Conservation (phyloP, 2,797 vertebrate species). For the Poliocrania exsul region DNA sequence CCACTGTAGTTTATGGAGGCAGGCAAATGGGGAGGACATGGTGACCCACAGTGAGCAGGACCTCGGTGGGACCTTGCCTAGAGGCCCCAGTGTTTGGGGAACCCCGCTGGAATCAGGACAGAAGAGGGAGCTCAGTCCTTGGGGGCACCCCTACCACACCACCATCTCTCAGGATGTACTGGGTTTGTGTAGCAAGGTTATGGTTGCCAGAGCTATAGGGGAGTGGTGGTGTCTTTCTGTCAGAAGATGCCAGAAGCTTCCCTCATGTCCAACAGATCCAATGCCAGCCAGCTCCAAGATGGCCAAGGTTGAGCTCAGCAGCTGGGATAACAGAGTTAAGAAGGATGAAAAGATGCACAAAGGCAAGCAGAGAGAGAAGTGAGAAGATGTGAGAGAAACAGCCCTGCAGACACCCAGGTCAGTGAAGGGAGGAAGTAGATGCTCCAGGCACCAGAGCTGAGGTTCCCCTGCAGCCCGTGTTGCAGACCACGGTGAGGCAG, state of each 20-base stretch:
- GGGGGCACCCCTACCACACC: not conserved
- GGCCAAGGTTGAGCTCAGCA: not conserved
- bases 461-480: not conserved
- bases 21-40: not conserved
- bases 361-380: not conserved
- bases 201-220: not conserved
- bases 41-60: not conserved
- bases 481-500: not conserved
- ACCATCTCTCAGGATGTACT: not conserved
- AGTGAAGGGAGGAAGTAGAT: not conserved
- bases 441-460: rapidly evolving
- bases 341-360: not conserved
- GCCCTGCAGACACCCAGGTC: not conserved
- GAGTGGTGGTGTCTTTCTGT: too few relatives aligned
- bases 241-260: not conserved
- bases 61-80: not conserved
- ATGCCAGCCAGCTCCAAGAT: not conserved
- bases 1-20: not conserved
- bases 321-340: not conserved
- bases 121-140: not conserved
- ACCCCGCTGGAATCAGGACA: not conserved
- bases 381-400: too few relatives aligned
- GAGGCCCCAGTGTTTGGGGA: not conserved
- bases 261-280: not conserved
- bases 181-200: not conserved